phyloP scores from a whole-genome alignment of 2,888 invertebrate species.

The Stratiomys singularior region DNA sequence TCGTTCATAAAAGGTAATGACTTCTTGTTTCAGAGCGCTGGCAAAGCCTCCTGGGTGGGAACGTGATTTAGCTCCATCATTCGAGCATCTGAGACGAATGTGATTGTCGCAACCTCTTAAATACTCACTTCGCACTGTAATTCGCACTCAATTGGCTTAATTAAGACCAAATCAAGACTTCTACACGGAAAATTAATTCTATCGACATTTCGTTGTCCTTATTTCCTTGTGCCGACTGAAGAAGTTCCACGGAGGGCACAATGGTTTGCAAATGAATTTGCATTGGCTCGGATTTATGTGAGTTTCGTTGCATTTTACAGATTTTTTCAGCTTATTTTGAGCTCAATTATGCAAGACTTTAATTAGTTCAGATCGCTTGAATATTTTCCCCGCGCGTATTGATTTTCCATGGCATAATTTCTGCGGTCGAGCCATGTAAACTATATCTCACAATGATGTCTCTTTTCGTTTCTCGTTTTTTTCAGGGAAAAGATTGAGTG shows the following conservation, averaged over 20 bases:
- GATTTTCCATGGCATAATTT: background rate
- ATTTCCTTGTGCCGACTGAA: background rate
- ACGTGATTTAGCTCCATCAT: background rate
- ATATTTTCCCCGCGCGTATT: background rate
- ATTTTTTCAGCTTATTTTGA: too few relatives aligned
- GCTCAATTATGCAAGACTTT: too few relatives aligned
- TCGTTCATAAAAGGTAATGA: background rate
- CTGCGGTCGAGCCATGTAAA: background rate
- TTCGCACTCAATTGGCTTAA: background rate
- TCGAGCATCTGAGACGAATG: too few relatives aligned
- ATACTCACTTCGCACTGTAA: background rate
- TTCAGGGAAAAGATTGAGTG: background rate
- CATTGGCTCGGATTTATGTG: background rate
- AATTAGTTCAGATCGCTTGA: background rate
- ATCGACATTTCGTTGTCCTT: background rate
- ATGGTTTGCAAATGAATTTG: background rate
- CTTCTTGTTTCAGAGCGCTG: background rate
- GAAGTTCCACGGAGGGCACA: background rate
- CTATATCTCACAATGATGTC: background rate
- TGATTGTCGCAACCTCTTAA: background rate
- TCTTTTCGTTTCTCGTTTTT: background rate
- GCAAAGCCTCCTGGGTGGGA: background rate
- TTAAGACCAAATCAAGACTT: background rate
- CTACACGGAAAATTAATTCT: background rate
- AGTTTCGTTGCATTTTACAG: background rate